phyloP scores from a whole-genome alignment of 1,140 invertebrate genomes.

The Psilanteris sp. region DNA sequence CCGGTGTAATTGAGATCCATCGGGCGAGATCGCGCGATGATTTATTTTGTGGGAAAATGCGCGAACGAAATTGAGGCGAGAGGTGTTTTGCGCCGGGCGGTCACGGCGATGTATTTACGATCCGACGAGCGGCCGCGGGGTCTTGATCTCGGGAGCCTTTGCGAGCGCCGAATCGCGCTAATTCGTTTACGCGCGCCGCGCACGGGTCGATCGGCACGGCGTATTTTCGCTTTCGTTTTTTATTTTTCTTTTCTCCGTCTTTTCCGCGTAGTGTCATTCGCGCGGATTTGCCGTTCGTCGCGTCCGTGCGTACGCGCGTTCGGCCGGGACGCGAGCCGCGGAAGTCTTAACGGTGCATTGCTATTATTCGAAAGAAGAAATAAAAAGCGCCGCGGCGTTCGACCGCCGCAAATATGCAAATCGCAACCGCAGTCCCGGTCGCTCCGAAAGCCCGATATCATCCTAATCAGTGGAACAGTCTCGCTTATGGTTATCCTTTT shows the following conservation, averaged over 20 bases:
- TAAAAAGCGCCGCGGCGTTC: neutral
- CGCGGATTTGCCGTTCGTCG: too few relatives aligned
- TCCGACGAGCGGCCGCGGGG: neutral
- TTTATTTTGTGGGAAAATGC: slow-evolving; percentile 35
- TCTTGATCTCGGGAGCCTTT: slow-evolving; percentile 5
- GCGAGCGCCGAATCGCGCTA: neutral
- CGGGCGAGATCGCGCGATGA: slow-evolving; percentile 27
- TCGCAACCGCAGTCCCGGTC: slow-evolving; percentile 15
- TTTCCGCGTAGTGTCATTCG: too few relatives aligned
- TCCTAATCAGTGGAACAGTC: slow-evolving; percentile 39
- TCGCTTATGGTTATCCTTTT: slow-evolving; percentile 54
- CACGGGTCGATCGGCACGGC: too few relatives aligned
- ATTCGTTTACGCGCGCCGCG: too few relatives aligned
- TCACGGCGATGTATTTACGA: slow-evolving; percentile 24
- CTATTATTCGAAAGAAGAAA: slow-evolving; percentile 3
- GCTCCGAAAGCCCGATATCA: slow-evolving; percentile 42
- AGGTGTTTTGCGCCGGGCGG: slow-evolving; percentile 22
- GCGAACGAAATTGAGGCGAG: slow-evolving; percentile 7
- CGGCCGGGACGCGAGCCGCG: neutral
- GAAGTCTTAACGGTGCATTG: slow-evolving; percentile 10
- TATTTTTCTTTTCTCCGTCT: neutral
- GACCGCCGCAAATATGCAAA: slow-evolving; percentile 22
- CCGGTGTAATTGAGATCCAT: slow-evolving; percentile 37
- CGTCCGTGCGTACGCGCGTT: too few relatives aligned
- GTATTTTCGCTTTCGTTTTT: too few relatives aligned